Percentiles rank a stretch among this genome's conserved stretches.
Conservation (phyloP, 2,888 invertebrate species). For the Eupsilia transversa region DNA sequence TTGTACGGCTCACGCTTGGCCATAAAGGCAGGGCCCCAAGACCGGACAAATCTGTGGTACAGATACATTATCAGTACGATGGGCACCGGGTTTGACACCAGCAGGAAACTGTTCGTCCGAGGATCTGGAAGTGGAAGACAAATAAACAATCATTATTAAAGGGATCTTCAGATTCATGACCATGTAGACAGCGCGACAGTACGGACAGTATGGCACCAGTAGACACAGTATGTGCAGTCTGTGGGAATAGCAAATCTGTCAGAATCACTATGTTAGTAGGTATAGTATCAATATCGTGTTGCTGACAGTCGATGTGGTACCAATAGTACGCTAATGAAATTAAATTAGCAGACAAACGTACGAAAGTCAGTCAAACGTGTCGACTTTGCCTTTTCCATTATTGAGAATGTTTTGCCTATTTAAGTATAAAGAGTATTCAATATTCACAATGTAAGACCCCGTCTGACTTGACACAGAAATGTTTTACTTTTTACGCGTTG, state of each 20-base stretch:
- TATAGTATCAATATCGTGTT: not conserved
- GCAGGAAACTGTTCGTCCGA: slow-evolving; percentile 88
- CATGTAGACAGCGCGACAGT: not conserved
- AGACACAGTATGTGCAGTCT: too few species aligned
- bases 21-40: slow-evolving; percentile 92
- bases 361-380: not conserved
- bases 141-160: not conserved
- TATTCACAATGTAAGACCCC: slow-evolving; percentile 28
- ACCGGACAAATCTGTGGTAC: slow-evolving; percentile 90
- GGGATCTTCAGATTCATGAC: not conserved
- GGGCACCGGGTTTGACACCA: slow-evolving; percentile 87
- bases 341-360: not conserved
- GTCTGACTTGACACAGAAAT: slow-evolving; percentile 28
- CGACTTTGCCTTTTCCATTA: not conserved
- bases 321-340: not conserved
- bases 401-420: not conserved
- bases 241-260: not conserved
- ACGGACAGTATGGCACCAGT: not conserved
- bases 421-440: not conserved
- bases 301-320: not conserved
- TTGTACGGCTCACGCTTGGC: slow-evolving; percentile 91
- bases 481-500: not conserved
- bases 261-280: not conserved
- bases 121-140: slow-evolving; percentile 88
- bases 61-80: slow-evolving; percentile 84